A percentile compares a stretch with the other conserved stretches of the same genome.
Evolutionary conservation across 2,888 invertebrate genomes (phyloP).

Genomic region (Spisula subtruncata): DNA sequence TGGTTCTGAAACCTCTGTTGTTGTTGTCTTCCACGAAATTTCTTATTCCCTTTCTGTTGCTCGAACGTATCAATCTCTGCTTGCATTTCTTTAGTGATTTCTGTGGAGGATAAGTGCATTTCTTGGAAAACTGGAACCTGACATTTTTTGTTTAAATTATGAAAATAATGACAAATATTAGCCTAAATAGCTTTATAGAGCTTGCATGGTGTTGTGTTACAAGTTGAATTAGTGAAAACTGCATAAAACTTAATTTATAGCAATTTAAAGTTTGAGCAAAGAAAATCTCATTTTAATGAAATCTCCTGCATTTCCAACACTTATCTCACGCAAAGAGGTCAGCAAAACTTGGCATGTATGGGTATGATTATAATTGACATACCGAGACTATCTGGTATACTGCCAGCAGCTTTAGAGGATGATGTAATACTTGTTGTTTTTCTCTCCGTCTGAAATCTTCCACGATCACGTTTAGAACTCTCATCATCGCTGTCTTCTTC

Average conservation of each 20-base stretch:
- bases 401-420: conserved; percentile 40
- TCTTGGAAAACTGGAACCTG: no score
- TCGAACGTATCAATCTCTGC: conserved; percentile 61
- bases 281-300: no score
- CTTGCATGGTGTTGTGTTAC: no score
- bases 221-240: no score
- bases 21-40: conserved; percentile 28
- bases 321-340: no score
- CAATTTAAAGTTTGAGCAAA: no score
- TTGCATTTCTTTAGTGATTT: conserved; percentile 64
- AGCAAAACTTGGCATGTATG: no score
- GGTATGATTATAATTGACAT: neutral
- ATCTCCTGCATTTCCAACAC: no score
- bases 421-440: conserved; percentile 45
- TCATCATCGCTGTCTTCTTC: conserved; percentile 59
- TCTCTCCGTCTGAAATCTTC: conserved; percentile 59
- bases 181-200: no score
- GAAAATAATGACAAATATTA: no score
- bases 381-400: conserved; percentile 64
- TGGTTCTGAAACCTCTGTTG: conserved; percentile 8
- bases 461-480: conserved; percentile 51
- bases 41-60: conserved; percentile 37
- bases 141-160: no score
- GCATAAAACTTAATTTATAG: no score
- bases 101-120: conserved; percentile 1